These are phyloP conservation scores for Drosophila nebulosa DNA, from an alignment of 1,140 invertebrate species.

Conservation along the genomic window DNA sequence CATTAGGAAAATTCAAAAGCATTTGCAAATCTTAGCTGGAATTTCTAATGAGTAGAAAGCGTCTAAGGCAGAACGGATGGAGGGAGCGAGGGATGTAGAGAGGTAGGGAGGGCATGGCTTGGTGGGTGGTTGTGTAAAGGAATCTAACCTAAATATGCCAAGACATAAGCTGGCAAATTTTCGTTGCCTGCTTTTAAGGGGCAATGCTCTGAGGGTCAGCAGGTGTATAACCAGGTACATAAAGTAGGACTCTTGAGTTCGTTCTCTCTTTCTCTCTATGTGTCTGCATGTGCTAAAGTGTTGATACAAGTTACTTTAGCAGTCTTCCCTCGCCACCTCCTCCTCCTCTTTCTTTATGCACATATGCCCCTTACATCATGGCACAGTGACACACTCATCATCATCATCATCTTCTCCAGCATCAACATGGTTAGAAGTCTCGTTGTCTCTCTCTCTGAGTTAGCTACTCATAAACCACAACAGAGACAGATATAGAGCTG, in stretches of 20 bases:
- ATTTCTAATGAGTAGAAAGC: slow-evolving; percentile 58
- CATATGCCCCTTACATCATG: slow-evolving; percentile 22
- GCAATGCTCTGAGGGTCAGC: slow-evolving; percentile 71
- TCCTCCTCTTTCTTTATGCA: slow-evolving; percentile 21
- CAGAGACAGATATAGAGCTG: background rate
- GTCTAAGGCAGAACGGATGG: too few species aligned
- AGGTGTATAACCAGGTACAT: slow-evolving; percentile 39
- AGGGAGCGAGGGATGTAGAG: background rate
- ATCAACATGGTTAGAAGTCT: slow-evolving; percentile 2
- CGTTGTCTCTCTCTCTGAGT: background rate
- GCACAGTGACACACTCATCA: slow-evolving; percentile 63
- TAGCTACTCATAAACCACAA: slow-evolving; percentile 44
- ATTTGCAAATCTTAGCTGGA: slow-evolving; percentile 47
- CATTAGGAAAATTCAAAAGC: slow-evolving; percentile 72
- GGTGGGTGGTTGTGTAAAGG: background rate
- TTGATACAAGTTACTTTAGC: slow-evolving; percentile 75
- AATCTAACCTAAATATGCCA: slow-evolving; percentile 72
- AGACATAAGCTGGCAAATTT: slow-evolving; percentile 62
- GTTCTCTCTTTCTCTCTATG: background rate
- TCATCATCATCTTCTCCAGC: background rate
- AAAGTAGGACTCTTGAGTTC: slow-evolving; percentile 61
- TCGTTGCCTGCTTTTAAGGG: slow-evolving; percentile 49
- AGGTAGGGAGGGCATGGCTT: background rate
- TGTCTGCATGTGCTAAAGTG: slow-evolving; percentile 72
- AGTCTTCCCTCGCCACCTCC: too few species aligned